Base-by-base conservation (phyloP, 2,888 invertebrate species). In the Operophtera brumata region DNA sequence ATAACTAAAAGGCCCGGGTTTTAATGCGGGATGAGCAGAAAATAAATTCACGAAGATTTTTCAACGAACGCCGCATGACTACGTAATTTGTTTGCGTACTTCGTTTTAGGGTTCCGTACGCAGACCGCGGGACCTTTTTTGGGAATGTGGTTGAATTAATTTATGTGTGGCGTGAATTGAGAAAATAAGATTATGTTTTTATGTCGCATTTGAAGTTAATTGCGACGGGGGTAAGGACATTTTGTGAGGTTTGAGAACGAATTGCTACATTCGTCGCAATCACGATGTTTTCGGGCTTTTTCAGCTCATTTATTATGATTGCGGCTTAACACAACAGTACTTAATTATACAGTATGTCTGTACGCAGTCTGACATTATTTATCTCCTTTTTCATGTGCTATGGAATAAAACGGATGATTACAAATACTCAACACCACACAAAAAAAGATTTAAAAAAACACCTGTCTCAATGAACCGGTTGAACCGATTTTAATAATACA, bases 21-120 rank as follows among this genome's bases (percentile, higher is more conserved):
- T 75, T 79, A 77, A 80, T 78, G 77, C 73, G 65, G 71, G 75
- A 77, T 74, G 75, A 78, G 74, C 76, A 70, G 67, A 75, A 49
- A 78, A 83, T 82, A 80, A 82, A 84, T 83, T 82, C 77, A 72
- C 70, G 66, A 76, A 80, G 80, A 82, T 83, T 83, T 84, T 84
- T 82, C 81, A 79, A 66, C 64, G 74, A 66, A 81, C 82, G 80
- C 72, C 71, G 62, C 48, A 64, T 45, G 83, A 82, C 80, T 84
- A 68, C 73, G 77, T 83, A 80, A 84, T 82, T 81, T 76, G 73
- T 75, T 73, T 67, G 65, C 61, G 70, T 70, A 70, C 66, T 62
- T 59, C 62, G 59, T 62, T 72, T 66, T 63, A 61, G 64, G 70
- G 71, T 68, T 65, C 54, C 59, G 61, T 53, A 43, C 51, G 54